phyloP scores from a whole-genome alignment of 2,888 invertebrate genomes.

The Hoplodrina ambigua region DNA sequence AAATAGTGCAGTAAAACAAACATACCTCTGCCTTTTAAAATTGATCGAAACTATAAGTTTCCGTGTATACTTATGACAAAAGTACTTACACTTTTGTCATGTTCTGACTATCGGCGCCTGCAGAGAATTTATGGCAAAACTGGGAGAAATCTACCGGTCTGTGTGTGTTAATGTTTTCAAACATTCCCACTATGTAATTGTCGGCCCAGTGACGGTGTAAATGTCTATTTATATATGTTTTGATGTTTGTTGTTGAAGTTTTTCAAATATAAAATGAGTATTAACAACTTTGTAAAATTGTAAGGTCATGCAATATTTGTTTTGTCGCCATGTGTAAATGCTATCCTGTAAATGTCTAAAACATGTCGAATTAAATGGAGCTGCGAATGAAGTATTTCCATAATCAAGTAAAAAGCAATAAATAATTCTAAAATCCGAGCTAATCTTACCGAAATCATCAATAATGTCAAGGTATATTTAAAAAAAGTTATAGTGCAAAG shows the following conservation, averaged over 20 bases:
- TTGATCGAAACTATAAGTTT: conserved; percentile 8
- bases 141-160: background rate
- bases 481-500: too few species aligned
- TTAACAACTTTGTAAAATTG: background rate
- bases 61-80: background rate
- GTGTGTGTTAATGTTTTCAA: background rate
- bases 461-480: background rate
- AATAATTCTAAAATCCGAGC: background rate
- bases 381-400: background rate
- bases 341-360: conserved; percentile 43
- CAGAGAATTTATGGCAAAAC: background rate
- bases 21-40: conserved; percentile 56
- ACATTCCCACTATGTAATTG: background rate
- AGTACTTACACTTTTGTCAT: background rate
- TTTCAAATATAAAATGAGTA: background rate
- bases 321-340: background rate
- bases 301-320: background rate
- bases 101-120: too few species aligned
- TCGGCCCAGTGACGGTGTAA: background rate
- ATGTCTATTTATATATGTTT: background rate
- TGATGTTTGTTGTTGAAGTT: background rate
- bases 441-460: conserved; percentile 41
- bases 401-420: conserved; percentile 14
- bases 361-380: conserved; percentile 20
- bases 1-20: conserved; percentile 62